phyloP scores from a whole-genome alignment of 2,888 invertebrate species.

The Octonoba sinensis region DNA sequence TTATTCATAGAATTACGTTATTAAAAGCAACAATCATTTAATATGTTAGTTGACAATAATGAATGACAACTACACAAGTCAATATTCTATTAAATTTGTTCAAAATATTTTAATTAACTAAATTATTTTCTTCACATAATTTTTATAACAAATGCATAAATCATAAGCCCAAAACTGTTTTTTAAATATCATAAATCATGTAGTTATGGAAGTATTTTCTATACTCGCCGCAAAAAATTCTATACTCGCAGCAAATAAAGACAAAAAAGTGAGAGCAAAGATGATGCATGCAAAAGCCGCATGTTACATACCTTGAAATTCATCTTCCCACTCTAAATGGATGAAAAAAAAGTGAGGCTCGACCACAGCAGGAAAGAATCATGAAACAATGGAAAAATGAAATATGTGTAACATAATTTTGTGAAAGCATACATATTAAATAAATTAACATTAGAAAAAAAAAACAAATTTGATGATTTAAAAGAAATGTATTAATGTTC shows the following conservation, averaged over 20 bases:
- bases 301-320: slow-evolving; percentile 93
- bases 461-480: not conserved
- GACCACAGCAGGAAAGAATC: slow-evolving; percentile 74
- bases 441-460: not conserved
- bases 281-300: slow-evolving; percentile 53
- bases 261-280: slow-evolving; percentile 17
- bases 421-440: slow-evolving; percentile 22
- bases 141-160: too few relatives aligned
- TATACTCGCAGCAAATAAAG: slow-evolving; percentile 58
- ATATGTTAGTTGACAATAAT: too few relatives aligned
- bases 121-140: too few relatives aligned
- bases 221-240: slow-evolving; percentile 19
- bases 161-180: too few relatives aligned
- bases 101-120: too few relatives aligned
- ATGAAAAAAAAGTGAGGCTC: slow-evolving; percentile 94
- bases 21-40: too few relatives aligned
- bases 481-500: too few relatives aligned
- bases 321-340: slow-evolving; percentile 99
- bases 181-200: too few relatives aligned
- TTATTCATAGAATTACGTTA: too few relatives aligned
- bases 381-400: slow-evolving; percentile 63
- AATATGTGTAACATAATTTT: slow-evolving; percentile 41
- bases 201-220: not conserved
- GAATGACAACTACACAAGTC: too few relatives aligned
- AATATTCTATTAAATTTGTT: too few relatives aligned